These are phyloP conservation scores for Sepiola atlantica DNA, from an alignment of 2,888 invertebrate species.

Conservation along the genomic window DNA sequence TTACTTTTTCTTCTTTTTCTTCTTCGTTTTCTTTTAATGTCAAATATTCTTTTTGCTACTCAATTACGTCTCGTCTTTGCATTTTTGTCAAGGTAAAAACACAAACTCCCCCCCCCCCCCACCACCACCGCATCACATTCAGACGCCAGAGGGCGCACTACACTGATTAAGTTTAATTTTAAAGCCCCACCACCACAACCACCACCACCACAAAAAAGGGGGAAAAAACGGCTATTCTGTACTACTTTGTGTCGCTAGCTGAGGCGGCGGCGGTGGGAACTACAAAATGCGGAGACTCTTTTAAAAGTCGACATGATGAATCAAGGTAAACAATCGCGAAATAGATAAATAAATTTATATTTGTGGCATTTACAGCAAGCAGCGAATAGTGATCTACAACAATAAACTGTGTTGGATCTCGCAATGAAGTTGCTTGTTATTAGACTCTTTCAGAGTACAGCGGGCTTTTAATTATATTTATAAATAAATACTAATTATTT, in stretches of 20 bases:
- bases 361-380: no score
- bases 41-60: neutral
- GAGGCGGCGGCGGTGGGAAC: neutral
- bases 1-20: neutral
- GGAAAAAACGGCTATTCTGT: neutral
- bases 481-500: no score
- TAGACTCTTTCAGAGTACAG: no score
- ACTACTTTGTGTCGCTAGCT: neutral
- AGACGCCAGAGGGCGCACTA: neutral
- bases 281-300: neutral
- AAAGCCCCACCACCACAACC: neutral
- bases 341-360: no score
- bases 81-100: neutral
- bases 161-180: constrained; percentile 32
- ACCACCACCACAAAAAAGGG: no score
- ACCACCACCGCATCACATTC: neutral
- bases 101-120: neutral
- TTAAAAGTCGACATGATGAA: neutral
- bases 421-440: no score
- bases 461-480: no score
- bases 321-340: no score
- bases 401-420: no score
- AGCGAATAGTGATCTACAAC: no score
- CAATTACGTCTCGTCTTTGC: neutral
- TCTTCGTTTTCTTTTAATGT: neutral